Evolutionary conservation across 2,113 vertebrate species (phyloP), one percentile per base, ranked within the genome.

Genomic region (Seriola dumerili): DNA sequence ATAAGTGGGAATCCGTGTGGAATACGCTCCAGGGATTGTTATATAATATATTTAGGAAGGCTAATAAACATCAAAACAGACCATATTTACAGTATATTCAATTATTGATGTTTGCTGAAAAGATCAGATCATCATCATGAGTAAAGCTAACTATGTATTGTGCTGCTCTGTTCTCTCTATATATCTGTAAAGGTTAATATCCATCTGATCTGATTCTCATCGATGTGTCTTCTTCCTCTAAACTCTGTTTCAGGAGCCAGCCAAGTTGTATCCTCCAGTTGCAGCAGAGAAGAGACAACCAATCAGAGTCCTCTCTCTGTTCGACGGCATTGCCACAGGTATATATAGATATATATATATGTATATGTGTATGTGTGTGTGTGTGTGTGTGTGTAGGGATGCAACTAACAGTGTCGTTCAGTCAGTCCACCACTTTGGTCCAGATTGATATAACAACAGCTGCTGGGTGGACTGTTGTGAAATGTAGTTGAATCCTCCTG

Each of bases 261-360:
- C 97, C 0, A 98, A 96, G 94, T 93, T 99, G 84, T 99, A 97
- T 90, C 95, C 97, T 0, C 98, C 98, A 0, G 97, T 99, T 42
- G 90, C 96, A 0, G 97, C 98, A 0, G 97, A 99, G 89, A 98
- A 97, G 93, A 96, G 98, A 94, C 96, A 98, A 91, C 97, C 97
- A 77, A 97, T 99, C 93, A 96, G 97, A 78, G 98, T 99, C 85
- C 96, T 99, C 21, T 99, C 98, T 0, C 94, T 99, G 36, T 99
- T 99, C 1, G 98, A 99, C 0, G 98, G 98, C 90, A 99, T 99
- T 0, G 97, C 98, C 82, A 99, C 98, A 95, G 98, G 98, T 99
- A 50, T 9, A 0, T 23, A 32, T 62, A 29, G 29, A 29, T 29
- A 29, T 2, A 29, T 29, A 29, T 29, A 29, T 29, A 29, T 29